Evolutionary conservation across 2,797 vertebrate species (phyloP), one percentile per base, ranked within the genome.

Genomic region (Taeniopygia guttata): DNA sequence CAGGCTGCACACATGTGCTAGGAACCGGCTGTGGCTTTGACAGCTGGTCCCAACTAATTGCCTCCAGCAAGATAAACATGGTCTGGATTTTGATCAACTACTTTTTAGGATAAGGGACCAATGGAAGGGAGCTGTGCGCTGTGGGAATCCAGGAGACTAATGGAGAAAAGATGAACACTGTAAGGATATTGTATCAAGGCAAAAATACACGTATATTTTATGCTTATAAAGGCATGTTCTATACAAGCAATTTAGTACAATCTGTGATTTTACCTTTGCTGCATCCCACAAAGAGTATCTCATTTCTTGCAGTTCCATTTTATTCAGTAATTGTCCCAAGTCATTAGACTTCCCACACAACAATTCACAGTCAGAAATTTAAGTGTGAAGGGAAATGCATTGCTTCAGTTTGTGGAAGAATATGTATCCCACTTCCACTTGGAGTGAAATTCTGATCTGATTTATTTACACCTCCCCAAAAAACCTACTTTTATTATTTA

Each of bases 31-130:
- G 87, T 51, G 72, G 89, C 87, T 92, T 92, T 68, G 87, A 83
- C 93, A 94, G 89, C 79, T 92, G 91, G 34, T 91, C 72, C 69
- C 68, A 68, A 43, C 92, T 93, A 93, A 94, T 93, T 94, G 79
- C 76, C 82, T 91, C 68, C 73, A 89, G 89, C 48, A 89, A 95
- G 81, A 91, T 70, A 94, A 95, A 95, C 82, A 92, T 6, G 48
- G 56, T 67, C 56, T 80, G 91, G 64, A 93, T 84, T 84, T 73
- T 74, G 67, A 91, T 83, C 75, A 91, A 46, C 78, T 80, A 18
- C 59, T 70, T 93, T 83, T 91, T 60, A 89, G 60, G 38, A 29
- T 74, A 75, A 80, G 30, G 52, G 56, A 64, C 49, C 68, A 58
- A 72, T 14, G 22, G 9, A 64, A 85, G 62, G 79, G 70, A 90